Base-by-base conservation (phyloP, 1,140 invertebrate species). In the Potamilus streckersoni region DNA sequence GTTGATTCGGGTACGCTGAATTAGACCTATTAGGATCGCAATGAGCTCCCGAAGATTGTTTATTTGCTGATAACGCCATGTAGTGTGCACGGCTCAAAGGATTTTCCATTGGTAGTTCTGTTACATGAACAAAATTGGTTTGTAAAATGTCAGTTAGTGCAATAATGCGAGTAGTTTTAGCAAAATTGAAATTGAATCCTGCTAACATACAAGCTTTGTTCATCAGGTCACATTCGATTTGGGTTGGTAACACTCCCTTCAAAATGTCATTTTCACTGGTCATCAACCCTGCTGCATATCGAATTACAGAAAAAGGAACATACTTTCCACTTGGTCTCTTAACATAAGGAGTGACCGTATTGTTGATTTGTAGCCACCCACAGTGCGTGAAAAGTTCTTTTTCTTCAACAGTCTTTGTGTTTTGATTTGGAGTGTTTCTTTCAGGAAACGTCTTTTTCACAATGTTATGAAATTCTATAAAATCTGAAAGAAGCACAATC, bases 301-400 rank as follows among this genome's bases (percentile, higher is more conserved):
- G 81, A 74, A 89, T 87, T 17, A 89, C 87, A 89, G 97, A 97
- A n/a, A 98, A 88, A 16, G 96, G 96, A 70, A 98, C 96, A 90
- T 95, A 96, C 89, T 96, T 96, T 82, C 95, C 93, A 71, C 95
- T 65, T 15, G 59, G 38, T 65, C 86, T 67, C 66, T 79, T 74
- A 2, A 96, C 96, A 86, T 97, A 98, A 6, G 96, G 96, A 65
- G 98, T 96, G 56, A 98, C 95, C 0, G 95, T 96, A 85, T 96
- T 96, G 87, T 98, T 97, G 76, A 98, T 97, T 65, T 95, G 92
- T 80, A 97, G 96, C 88, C 98, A 98, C 96, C 97, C 73, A 70
- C 84, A 58, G 27, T 80, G 67, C 20, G 65, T 20, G 31, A 60
- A 69, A 20, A 64, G 63, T 59, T 72, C 57, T 58, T 74, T 27